Evolutionary conservation across 1,140 invertebrate species (phyloP).

Genomic region (Philopotamus ludificatus): DNA sequence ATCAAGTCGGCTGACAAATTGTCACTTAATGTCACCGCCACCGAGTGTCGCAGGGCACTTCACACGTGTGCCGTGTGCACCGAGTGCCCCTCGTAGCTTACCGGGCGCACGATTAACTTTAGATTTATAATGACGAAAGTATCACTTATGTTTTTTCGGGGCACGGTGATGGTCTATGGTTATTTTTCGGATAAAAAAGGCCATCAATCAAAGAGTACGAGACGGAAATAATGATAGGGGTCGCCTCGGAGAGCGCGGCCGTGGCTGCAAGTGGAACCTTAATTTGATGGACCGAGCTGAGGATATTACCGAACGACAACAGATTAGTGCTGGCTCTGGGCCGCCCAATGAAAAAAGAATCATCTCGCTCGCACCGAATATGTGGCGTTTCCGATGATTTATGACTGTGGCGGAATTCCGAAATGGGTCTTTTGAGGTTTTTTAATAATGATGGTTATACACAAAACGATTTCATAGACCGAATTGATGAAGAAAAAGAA

Average conservation of each 20-base stretch:
- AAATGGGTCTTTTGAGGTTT: constrained; percentile 19
- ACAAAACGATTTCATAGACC: background rate
- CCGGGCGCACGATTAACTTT: constrained; percentile 13
- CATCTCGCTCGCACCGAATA: background rate
- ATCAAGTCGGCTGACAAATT: too few relatives aligned
- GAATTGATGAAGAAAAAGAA: background rate
- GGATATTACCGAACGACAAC: constrained; percentile 14
- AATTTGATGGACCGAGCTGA: constrained; percentile 2
- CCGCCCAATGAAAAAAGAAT: background rate
- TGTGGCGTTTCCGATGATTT: constrained; percentile 25
- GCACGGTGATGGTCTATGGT: constrained; percentile 6
- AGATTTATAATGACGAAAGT: constrained; percentile 21
- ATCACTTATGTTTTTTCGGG: constrained; percentile 19
- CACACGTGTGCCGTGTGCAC: too few relatives aligned
- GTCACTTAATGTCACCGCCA: too few relatives aligned
- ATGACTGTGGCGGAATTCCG: constrained; percentile 12
- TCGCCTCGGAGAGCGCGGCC: constrained; percentile 4
- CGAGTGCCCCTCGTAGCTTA: background rate
- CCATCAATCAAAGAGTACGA: constrained; percentile 32
- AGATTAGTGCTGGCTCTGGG: constrained; percentile 15
- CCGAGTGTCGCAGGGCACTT: too few relatives aligned
- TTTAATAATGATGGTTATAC: background rate
- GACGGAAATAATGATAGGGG: constrained; percentile 31
- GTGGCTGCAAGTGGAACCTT: constrained; percentile 9
- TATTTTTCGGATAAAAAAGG: constrained; percentile 19